Evolutionary conservation across 2,113 vertebrate genomes (phyloP), one percentile per base, ranked within the genome.

Genomic region (Macquaria ambigua): DNA sequence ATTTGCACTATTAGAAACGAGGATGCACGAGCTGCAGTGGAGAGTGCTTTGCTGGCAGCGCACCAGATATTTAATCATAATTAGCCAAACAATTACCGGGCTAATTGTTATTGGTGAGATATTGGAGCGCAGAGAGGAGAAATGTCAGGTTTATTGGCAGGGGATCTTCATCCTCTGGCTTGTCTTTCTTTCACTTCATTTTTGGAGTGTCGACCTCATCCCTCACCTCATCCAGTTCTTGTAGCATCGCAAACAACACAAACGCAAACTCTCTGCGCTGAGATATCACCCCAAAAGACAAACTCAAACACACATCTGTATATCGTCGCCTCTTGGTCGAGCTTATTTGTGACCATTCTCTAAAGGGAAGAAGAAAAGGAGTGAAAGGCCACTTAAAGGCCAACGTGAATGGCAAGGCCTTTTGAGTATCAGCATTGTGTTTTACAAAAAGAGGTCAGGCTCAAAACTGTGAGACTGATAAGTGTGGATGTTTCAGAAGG

Each of bases 21-120:
- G 90, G 77, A 85, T 66, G 64, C 81, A 56, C 83, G 69, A 77
- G 74, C 81, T 62, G 86, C 81, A 76, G 78, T 55, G 70, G 84
- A 94, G 92, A 93, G 92, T 90, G 92, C 90, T 90, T 89, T 55
- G 31, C 83, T 95, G 94, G 94, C 92, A 56, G 43, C 56, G 0
- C 73, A 89, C 87, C 92, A 94, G 92, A 93, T 91, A 89, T 90
- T 93, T 93, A 90, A 95, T 95, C 94, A 96, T 95, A 95, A 96
- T 96, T 96, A 95, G 89, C 90, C 79, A 92, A 92, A 95, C 90
- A 95, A 94, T 96, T 95, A 94, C 90, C 3, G 82, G 70, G 79
- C 89, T 94, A 95, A 95, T 95, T 96, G 94, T 93, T 95, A 94
- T 94, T 95, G 92, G 91, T 90, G 93, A 89, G 90, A 91, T 91